Conservation (phyloP, 2,888 invertebrate species). For the Iselma pallidipennis region DNA sequence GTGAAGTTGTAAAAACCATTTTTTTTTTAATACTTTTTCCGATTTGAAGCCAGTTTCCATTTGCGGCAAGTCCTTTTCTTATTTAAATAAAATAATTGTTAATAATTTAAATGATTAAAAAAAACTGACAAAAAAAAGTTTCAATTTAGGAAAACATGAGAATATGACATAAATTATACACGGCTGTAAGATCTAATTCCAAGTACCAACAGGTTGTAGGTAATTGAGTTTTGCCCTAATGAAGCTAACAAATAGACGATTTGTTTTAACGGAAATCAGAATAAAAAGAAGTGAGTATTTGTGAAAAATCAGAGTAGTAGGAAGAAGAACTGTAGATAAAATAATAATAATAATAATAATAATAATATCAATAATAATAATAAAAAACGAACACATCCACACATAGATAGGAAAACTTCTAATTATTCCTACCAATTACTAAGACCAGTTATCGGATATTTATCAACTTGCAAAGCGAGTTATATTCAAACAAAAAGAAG, state of each 20-base stretch:
- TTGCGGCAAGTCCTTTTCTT: too few relatives aligned
- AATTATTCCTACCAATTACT: not conserved
- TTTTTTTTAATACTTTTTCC: not conserved
- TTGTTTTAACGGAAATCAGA: not conserved
- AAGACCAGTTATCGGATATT: not conserved
- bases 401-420: not conserved
- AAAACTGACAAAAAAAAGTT: too few relatives aligned
- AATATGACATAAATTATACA: too few relatives aligned
- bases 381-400: not conserved
- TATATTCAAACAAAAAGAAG: not conserved
- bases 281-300: too few relatives aligned
- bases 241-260: not conserved
- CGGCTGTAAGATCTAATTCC: too few relatives aligned
- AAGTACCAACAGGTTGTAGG: not conserved
- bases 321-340: too few relatives aligned
- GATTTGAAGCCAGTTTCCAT: not conserved
- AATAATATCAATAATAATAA: too few relatives aligned
- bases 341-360: too few relatives aligned
- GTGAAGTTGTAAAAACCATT: not conserved
- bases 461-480: not conserved
- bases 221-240: not conserved
- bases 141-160: too few relatives aligned
- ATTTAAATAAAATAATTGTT: too few relatives aligned
- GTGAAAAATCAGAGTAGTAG: too few relatives aligned
- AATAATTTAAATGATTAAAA: not conserved